Conservation (phyloP, 2,888 invertebrate genomes). For the Drosophila stalkeri region DNA sequence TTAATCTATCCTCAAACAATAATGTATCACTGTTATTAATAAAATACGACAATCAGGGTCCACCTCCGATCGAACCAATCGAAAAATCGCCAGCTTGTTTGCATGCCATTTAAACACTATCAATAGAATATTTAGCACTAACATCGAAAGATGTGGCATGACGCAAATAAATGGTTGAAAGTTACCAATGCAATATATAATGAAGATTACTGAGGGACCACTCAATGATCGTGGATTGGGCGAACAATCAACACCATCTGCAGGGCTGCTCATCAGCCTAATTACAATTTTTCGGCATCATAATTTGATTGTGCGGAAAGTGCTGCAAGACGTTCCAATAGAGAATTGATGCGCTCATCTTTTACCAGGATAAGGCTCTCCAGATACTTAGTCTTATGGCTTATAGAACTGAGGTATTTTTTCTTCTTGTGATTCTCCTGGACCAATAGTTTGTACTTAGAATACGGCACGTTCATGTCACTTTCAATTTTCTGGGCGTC, state of each 20-base stretch:
- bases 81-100: background rate
- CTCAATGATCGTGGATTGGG: background rate
- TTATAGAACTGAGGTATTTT: conserved; percentile 21
- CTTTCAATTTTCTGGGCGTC: background rate
- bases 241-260: background rate
- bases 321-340: conserved; percentile 1
- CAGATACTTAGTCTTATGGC: conserved; percentile 21
- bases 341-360: conserved; percentile 25
- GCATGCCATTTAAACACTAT: too few species aligned
- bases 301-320: background rate
- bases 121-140: background rate
- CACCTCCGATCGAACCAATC: background rate
- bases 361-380: conserved; percentile 31
- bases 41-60: background rate
- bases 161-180: background rate
- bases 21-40: background rate
- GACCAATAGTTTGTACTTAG: conserved; percentile 4
- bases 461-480: background rate
- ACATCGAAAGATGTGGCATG: background rate
- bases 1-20: background rate
- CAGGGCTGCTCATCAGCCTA: background rate
- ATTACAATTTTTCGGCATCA: too few species aligned
- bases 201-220: background rate
- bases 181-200: too few species aligned
- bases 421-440: conserved; percentile 10